Base-by-base conservation (phyloP, 2,797 vertebrate species). In the Sparus aurata region DNA sequence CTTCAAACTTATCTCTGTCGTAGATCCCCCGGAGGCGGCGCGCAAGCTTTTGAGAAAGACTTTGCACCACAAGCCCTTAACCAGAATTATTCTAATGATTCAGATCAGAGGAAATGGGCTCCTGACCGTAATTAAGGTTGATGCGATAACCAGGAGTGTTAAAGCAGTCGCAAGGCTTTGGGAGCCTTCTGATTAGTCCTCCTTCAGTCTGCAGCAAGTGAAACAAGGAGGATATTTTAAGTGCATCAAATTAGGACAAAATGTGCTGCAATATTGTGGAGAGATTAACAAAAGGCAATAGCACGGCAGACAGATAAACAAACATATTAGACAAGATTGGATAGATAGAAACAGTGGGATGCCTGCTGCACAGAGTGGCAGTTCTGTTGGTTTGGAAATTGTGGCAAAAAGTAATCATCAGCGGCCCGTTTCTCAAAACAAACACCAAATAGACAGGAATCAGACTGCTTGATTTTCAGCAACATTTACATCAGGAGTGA, bases 101-200 rank as follows among this genome's bases (percentile, higher is more conserved):
- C 68, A 87, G 89, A 93, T 93, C 87, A 89, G 87, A 90, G 86
- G 82, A 88, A 90, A 87, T 67, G 59, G 75, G 78, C 87, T 86
- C 76, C 87, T 87, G 89, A 91, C 87, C 73, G 22, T 92, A 92
- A 94, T 94, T 90, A 92, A 90, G 75, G 87, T 79, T 76, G 88
- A 90, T 90, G 84, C 54, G 84, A 93, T 92, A 90, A 89, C 84
- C 57, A 47, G 70, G 18, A 74, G 76, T 60, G 80, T 85, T 85
- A 68, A 83, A 87, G 79, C n/a, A 80, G 78, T 54, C 72, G 68
- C 78, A 83, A 78, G 80, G 83, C 84, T 79, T 82, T 55, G 62
- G 65, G 67, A 80, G 83, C 77, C 79, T 67, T 69, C 73, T 65
- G 77, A 76, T 88, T 74, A 69, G 75, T 53, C 77, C 65, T 76